Evolutionary conservation across 2,888 invertebrate species (phyloP), one percentile per base, ranked within the genome.

Genomic region (Patella pellucida): DNA sequence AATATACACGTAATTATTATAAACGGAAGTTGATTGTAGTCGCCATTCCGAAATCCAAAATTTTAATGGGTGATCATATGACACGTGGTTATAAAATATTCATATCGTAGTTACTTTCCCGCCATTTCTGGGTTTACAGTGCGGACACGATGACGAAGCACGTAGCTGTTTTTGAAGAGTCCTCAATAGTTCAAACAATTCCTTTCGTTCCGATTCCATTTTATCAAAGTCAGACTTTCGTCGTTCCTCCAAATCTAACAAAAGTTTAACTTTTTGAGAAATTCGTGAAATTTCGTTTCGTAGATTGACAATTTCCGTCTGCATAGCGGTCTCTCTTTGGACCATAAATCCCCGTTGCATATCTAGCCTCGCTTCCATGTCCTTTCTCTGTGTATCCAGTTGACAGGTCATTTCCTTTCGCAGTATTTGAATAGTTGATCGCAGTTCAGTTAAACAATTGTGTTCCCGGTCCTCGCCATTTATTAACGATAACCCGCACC

Each of bases 321-420:
- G 86, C 75, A 86, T 81, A 7, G 78, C 78, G 1, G 85, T 77
- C 76, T 88, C 87, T 71, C 85, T 84, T 75, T 87, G 83, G 9
- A 88, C 82, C 88, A 88, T 87, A 76, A 88, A 85, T 78, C 85
- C 83, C 71, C 87, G 72, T 77, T 88, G 88, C 80, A 86, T 84
- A 77, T 87, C 87, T 16, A 88, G 79, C n/a, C 87, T 70, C 16
- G 86, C 75, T 71, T 86, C 86, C 83, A 86, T 84, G 72, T 88
- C 88, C 41, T 80, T 76, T 67, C 81, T 83, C 78, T 84, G 84
- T n/a, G 87, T 88, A 31, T 85, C 85, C 70, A 85, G 79, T 75
- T 85, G 86, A 54, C 84, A 84, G 7, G 80, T 76, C 78, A 88
- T 85, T 75, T 88, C 88, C 15, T 85, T 83, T 67, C 88, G 77